Conservation (phyloP, 2,797 vertebrate species). For the Acanthis flammea region DNA sequence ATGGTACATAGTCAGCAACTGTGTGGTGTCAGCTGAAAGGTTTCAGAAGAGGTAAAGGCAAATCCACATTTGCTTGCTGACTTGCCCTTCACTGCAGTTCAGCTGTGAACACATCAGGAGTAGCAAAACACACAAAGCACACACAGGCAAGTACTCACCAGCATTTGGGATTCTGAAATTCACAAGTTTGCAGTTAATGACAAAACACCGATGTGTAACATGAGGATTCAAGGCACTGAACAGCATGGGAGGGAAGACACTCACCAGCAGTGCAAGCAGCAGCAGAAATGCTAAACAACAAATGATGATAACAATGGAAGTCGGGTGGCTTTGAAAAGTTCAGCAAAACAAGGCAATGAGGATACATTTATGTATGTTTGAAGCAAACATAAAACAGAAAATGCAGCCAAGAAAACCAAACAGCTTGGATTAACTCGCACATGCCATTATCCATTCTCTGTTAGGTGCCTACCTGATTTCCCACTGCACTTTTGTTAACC, state of each 20-base stretch:
- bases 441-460: constrained; percentile 60
- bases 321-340: constrained; percentile 18
- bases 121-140: constrained; percentile 47
- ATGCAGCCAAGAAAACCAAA: constrained; percentile 47
- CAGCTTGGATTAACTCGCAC: constrained; percentile 36
- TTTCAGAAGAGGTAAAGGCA: constrained; percentile 36
- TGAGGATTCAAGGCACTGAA: neutral
- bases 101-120: constrained; percentile 62
- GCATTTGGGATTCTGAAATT: constrained; percentile 46
- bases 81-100: constrained; percentile 53
- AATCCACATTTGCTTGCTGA: constrained; percentile 15
- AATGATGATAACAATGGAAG: constrained; percentile 5
- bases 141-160: constrained; percentile 65
- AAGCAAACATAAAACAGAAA: constrained; percentile 60
- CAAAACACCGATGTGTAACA: constrained; percentile 1
- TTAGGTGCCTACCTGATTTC: constrained; percentile 87
- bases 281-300: constrained; percentile 23
- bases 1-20: neutral
- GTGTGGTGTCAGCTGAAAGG: constrained; percentile 25
- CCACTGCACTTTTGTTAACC: constrained; percentile 88
- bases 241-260: neutral
- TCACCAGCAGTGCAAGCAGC: constrained; percentile 40
- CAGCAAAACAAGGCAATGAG: constrained; percentile 4
- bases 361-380: neutral
- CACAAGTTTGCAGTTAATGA: constrained; percentile 20